phyloP scores from a whole-genome alignment of 2,113 vertebrate species.

The Leptobrachium ailaonicum region DNA sequence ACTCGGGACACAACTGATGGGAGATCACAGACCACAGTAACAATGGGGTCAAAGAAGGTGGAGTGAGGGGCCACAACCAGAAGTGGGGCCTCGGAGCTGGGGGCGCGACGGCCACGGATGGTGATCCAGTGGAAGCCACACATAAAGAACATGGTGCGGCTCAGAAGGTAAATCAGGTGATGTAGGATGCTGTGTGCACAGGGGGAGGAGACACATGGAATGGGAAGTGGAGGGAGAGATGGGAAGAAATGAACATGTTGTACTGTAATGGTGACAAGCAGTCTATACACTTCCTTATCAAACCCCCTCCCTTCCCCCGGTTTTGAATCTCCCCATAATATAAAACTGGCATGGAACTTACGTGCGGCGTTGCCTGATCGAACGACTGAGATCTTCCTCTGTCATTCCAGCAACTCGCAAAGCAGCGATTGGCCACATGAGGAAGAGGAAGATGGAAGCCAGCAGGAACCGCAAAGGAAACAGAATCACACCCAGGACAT shows the following conservation, averaged over 20 bases:
- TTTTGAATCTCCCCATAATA: neutral
- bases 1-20: constrained; percentile 82
- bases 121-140: constrained; percentile 79
- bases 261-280: constrained; percentile 10
- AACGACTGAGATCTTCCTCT: constrained; percentile 65
- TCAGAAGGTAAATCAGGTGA: constrained; percentile 65
- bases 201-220: constrained; percentile 46
- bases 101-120: constrained; percentile 77
- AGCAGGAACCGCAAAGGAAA: constrained; percentile 73
- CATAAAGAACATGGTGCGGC: constrained; percentile 75
- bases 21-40: constrained; percentile 71
- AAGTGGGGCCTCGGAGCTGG: constrained; percentile 75
- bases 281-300: neutral
- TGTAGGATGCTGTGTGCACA: constrained; percentile 67
- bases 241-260: neutral
- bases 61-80: constrained; percentile 86
- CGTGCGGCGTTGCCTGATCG: constrained; percentile 75
- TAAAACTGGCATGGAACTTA: constrained; percentile 52
- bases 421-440: constrained; percentile 80
- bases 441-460: constrained; percentile 70
- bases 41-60: constrained; percentile 82
- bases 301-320: neutral
- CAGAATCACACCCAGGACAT: constrained; percentile 72
- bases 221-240: constrained; percentile 1
- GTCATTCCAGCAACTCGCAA: constrained; percentile 75